phyloP scores from a whole-genome alignment of 1,140 invertebrate genomes.

The Chlorops oryzae region DNA sequence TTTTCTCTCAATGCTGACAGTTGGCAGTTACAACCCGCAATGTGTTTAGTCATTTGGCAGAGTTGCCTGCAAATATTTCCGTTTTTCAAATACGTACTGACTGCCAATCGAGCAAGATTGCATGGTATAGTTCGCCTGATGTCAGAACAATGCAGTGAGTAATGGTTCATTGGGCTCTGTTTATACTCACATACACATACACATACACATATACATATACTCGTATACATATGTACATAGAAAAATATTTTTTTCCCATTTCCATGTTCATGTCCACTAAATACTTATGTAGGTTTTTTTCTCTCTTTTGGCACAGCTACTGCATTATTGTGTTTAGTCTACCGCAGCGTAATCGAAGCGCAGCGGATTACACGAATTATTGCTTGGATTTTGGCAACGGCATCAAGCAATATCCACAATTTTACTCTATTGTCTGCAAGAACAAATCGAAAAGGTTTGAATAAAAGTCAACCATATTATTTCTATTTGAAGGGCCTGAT shows the following conservation, averaged over 20 bases:
- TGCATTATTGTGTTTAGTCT: constrained; percentile 45
- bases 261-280: not conserved
- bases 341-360: constrained; percentile 38
- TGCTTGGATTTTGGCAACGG: constrained; percentile 40
- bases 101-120: constrained; percentile 36
- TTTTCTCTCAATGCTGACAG: constrained; percentile 14
- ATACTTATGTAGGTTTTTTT: not conserved
- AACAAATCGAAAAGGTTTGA: constrained; percentile 35
- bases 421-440: constrained; percentile 34
- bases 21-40: constrained; percentile 33
- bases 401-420: constrained; percentile 33
- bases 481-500: too few relatives aligned
- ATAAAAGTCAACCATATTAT: too few relatives aligned
- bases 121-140: constrained; percentile 43
- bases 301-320: constrained; percentile 23
- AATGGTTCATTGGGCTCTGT: not conserved
- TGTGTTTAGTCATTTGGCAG: constrained; percentile 32
- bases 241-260: not conserved
- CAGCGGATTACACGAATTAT: constrained; percentile 39
- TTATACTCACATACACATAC: not conserved
- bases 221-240: not conserved
- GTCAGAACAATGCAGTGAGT: constrained; percentile 33
- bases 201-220: not conserved
- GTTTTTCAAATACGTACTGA: constrained; percentile 36
- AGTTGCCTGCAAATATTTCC: constrained; percentile 36